Evolutionary conservation across 2,888 invertebrate genomes (phyloP).

Genomic region (Tachina lurida): DNA sequence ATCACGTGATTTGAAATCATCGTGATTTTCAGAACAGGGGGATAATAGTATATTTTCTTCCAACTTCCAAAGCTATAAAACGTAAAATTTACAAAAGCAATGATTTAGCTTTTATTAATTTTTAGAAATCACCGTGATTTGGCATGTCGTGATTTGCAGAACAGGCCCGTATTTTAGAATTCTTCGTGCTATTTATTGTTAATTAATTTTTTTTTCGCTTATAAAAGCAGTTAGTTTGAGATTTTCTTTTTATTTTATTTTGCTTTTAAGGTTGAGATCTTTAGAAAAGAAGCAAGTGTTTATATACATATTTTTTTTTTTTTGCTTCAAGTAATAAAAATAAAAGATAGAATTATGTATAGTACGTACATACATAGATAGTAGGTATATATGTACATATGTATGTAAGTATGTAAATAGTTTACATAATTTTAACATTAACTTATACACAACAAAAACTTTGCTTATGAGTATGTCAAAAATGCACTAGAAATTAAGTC

Average conservation of each 20-base stretch:
- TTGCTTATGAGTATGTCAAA: no score
- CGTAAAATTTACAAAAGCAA: no score
- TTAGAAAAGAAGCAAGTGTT: constrained; percentile 48
- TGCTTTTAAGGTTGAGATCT: constrained; percentile 37
- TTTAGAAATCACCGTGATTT: no score
- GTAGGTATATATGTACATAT: no score
- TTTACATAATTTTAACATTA: constrained; percentile 51
- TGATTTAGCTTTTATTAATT: no score
- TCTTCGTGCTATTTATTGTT: constrained; percentile 24
- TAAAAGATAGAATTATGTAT: constrained; percentile 7
- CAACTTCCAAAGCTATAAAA: no score
- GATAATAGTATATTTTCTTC: no score
- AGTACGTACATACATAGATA: no score
- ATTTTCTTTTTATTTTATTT: constrained; percentile 51
- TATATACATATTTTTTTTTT: constrained; percentile 56
- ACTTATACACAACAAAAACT: constrained; percentile 40
- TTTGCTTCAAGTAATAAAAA: constrained; percentile 42
- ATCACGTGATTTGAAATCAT: no score
- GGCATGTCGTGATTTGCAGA: no score
- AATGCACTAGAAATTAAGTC: no score
- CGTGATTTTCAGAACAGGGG: no score
- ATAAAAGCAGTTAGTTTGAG: constrained; percentile 6
- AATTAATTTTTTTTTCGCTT: neutral
- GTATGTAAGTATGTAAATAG: neutral
- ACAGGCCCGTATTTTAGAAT: constrained; percentile 54